Base-by-base conservation (phyloP, 2,797 vertebrate genomes). In the Microchirus variegatus region DNA sequence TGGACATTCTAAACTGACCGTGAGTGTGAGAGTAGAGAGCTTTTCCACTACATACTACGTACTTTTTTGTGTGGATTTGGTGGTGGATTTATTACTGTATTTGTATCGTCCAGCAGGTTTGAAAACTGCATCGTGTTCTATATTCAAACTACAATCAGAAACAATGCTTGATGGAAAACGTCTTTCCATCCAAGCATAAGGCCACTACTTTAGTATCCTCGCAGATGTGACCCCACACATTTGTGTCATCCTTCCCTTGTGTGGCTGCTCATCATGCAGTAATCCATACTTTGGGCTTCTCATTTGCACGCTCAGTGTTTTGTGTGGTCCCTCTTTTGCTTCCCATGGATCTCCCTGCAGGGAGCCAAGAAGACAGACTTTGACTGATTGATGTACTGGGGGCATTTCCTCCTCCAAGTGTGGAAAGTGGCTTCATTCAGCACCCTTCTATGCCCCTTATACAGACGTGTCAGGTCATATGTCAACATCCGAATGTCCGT, bases 311-410 rank as follows among this genome's bases (percentile, higher is more conserved):
- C 66, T 60, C 54, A 0, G 59, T 80, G 76, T 87, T 88, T 81
- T 85, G 81, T 78, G 75, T 79, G 78, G 78, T 82, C 78, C 70
- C 81, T 73, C 78, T 75, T 78, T 84, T 71, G 72, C 55, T 58
- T 84, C 73, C 74, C 63, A 59, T 68, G 60, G 80, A 80, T 88
- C 75, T 83, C 84, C 77, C 81, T 57, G 74, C 70, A 58, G 87
- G 83, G 78, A 84, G 74, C 65, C 37, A 55, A 59, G 67, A 75
- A 83, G 87, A 86, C 82, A 87, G 78, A 71, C 67, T 58, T 58
- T n/a, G 59, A 73, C 69, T 81, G 78, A 90, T 75, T 81, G 87
- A 90, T 85, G 77, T 80, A 63, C 76, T 73, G 59, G 70, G 65
- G 69, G 58, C 44, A 58, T 83, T 88, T 85, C 72, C 75, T 77